phyloP scores from a whole-genome alignment of 1,140 invertebrate genomes.

The Carcinoscorpius rotundicauda region DNA sequence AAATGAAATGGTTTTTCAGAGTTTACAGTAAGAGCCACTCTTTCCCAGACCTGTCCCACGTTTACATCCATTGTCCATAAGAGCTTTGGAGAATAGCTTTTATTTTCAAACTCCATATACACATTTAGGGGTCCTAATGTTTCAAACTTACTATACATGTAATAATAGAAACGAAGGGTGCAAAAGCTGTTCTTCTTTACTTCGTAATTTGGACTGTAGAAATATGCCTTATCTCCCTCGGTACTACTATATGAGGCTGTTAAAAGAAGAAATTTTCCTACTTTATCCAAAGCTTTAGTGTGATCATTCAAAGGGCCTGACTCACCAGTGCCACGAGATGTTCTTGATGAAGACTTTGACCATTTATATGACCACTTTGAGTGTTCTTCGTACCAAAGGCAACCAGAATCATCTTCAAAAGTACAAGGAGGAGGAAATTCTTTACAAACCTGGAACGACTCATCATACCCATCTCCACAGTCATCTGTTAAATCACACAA shows the following conservation, averaged over 20 bases:
- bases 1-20: conserved; percentile 13
- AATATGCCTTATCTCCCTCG: not conserved
- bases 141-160: conserved; percentile 8
- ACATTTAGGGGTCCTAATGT: conserved; percentile 7
- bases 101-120: conserved; percentile 15
- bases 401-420: conserved; percentile 7
- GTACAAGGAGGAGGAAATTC: conserved; percentile 13
- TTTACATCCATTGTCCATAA: conserved; percentile 7
- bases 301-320: conserved; percentile 16
- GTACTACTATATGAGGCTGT: not conserved
- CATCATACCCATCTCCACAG: conserved; percentile 83
- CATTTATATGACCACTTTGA: not conserved
- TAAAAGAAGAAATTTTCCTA: conserved; percentile 10
- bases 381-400: not conserved
- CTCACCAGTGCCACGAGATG: conserved; percentile 4
- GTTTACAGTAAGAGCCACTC: conserved; percentile 6
- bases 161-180: conserved; percentile 17
- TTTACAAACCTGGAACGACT: conserved; percentile 30
- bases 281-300: conserved; percentile 11
- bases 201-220: conserved; percentile 15
- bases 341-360: not conserved
- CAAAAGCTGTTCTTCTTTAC: conserved; percentile 1
- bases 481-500: conserved; percentile 71
- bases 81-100: conserved; percentile 11
- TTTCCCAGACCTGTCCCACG: conserved; percentile 14